Base-by-base conservation (phyloP, 2,797 vertebrate species). In the Pseudochromis fuscus region DNA sequence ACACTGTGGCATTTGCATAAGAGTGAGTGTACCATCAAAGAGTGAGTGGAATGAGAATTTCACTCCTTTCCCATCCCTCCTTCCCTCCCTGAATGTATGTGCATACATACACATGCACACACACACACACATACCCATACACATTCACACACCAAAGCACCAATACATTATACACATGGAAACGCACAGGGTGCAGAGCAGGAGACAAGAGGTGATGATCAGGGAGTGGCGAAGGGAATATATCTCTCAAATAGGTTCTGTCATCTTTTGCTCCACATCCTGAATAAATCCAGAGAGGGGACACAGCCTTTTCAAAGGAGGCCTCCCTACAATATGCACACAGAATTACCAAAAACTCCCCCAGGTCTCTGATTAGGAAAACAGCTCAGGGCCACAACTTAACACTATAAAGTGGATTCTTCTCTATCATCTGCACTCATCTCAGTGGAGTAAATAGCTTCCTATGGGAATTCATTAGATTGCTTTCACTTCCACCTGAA, bases 391-490 rank as follows among this genome's bases (percentile, higher is more conserved):
- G 86, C 71, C 81, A 71, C 73, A 81, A 88, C 77, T 88, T 87
- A 88, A 87, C 83, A 87, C 82, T 70, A 84, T 87, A 77, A 88
- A 86, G 81, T 86, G 80, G 75, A 80, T 85, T 82, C 79, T 70
- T 87, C 79, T 88, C 84, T 84, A 83, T 89, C 86, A 86, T 89
- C 80, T 64, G 62, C 70, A 44, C 85, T 89, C 82, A 86, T 87
- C 87, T 85, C 80, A 56, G 64, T 58, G 69, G 87, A 81, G 83
- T 85, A 86, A 91, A 89, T 80, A 81, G 76, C 78, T 84, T 87
- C 87, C 87, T 88, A 71, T 88, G 89, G 85, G 89, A 91, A 89
- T 92, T 88, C 84, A 88, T 89, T 83, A 85, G 80, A 81, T 80
- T 83, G 79, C 86, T 86, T 89, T 89, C 81, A 85, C 88, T 86